These are phyloP conservation scores for Sphaeridia pumilis DNA, from an alignment of 2,888 invertebrate genomes.

Conservation along the genomic window DNA sequence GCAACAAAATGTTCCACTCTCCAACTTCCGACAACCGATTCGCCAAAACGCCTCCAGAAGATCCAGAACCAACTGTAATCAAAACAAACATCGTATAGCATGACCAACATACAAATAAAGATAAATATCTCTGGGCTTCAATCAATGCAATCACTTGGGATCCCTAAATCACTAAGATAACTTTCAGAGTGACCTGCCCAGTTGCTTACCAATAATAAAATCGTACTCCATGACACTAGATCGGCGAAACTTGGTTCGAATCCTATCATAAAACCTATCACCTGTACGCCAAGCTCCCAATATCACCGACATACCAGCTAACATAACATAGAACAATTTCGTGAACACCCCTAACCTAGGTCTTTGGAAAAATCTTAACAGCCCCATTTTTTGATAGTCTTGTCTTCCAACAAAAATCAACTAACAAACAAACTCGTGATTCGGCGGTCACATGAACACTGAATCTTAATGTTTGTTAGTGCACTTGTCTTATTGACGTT, in stretches of 20 bases:
- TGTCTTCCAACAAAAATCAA: too few species aligned
- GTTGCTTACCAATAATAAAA: background rate
- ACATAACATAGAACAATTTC: background rate
- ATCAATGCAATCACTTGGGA: background rate
- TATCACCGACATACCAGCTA: background rate
- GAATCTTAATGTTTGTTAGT: too few species aligned
- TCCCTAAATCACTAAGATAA: background rate
- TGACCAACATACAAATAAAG: background rate
- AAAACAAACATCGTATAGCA: background rate
- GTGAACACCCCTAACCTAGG: background rate
- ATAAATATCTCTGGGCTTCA: too few species aligned
- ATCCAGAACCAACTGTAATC: slow-evolving; percentile 18
- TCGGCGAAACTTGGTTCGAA: background rate
- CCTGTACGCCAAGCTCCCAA: background rate
- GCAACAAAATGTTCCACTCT: slow-evolving; percentile 2
- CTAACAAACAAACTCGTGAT: too few species aligned
- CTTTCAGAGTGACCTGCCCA: background rate
- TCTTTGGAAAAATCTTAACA: too few species aligned
- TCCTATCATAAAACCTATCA: background rate
- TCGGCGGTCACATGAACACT: too few species aligned
- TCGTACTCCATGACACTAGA: background rate
- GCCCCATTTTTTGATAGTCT: too few species aligned
- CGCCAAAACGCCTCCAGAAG: slow-evolving; percentile 50
- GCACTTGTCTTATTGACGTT: too few species aligned
- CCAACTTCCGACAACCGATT: slow-evolving; percentile 43